Conservation (phyloP, 2,797 vertebrate species). For the Hippopotamyrus pictus region DNA sequence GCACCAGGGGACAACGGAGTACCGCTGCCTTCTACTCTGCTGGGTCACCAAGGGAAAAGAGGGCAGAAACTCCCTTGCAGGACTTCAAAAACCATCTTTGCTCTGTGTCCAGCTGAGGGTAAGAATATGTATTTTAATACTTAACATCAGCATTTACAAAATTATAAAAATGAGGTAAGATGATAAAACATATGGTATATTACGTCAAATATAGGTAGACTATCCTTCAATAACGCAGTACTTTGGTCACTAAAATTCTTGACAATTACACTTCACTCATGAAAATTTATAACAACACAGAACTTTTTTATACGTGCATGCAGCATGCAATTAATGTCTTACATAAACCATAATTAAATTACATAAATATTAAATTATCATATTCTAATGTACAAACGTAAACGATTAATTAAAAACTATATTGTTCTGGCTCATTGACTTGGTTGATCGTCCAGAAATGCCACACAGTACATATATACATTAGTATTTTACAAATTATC, state of each 20-base stretch:
- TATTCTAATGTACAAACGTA: background rate
- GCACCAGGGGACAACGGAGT: background rate
- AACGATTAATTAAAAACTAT: background rate
- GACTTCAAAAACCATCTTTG: conserved; percentile 20
- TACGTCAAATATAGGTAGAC: background rate
- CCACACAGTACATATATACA: background rate
- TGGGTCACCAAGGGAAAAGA: conserved; percentile 12
- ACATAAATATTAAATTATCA: background rate
- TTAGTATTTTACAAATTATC: background rate
- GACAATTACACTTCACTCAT: background rate
- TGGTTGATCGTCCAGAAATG: background rate
- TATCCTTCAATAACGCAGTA: background rate
- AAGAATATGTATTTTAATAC: background rate
- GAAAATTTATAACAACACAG: background rate
- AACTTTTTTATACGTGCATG: background rate
- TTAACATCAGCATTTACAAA: background rate
- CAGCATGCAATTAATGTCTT: background rate
- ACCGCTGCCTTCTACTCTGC: background rate
- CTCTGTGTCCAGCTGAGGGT: conserved; percentile 8
- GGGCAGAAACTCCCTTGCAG: background rate
- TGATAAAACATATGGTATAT: background rate
- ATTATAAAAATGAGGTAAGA: background rate
- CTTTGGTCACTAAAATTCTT: background rate
- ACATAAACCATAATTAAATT: background rate
- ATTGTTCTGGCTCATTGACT: background rate